A percentile compares a stretch with the other conserved stretches of the same genome.
These are phyloP conservation scores for Monarcha castaneiventris DNA, from an alignment of 2,113 vertebrate genomes.

Conservation along the genomic window DNA sequence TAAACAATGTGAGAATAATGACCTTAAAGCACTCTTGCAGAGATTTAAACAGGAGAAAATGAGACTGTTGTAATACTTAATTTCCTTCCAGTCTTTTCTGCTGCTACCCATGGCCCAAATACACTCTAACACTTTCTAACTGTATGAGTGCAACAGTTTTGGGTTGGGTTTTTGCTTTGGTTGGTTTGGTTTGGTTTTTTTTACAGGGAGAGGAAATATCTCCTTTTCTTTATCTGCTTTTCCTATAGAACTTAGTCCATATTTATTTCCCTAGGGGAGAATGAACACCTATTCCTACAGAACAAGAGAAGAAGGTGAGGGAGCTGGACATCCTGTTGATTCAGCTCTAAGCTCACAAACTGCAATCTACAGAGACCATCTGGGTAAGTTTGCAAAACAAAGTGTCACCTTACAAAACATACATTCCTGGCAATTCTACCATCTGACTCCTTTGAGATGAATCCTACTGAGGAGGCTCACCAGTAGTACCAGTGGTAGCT, in stretches of 20 bases:
- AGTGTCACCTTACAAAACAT: constrained; percentile 11
- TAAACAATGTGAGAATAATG: constrained; percentile 8
- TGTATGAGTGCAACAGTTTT: not conserved
- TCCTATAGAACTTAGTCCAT: not conserved
- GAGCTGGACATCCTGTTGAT: not conserved
- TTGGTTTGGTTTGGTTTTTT: not conserved
- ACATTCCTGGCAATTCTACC: not conserved
- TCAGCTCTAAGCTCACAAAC: not conserved
- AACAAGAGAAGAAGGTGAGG: not conserved
- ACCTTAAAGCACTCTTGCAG: not conserved
- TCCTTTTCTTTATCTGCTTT: not conserved
- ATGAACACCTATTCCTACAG: not conserved
- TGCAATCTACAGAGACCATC: constrained; percentile 20
- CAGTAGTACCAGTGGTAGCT: not conserved
- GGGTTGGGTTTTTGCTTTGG: not conserved
- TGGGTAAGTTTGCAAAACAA: not conserved
- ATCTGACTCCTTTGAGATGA: not conserved
- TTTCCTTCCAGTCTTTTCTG: not conserved
- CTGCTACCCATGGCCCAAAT: not conserved
- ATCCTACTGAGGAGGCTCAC: not conserved
- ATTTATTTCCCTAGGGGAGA: not conserved
- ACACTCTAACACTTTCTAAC: not conserved
- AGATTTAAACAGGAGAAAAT: constrained; percentile 12
- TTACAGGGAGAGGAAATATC: not conserved
- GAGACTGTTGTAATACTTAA: not conserved